Base-by-base conservation (phyloP, 2,888 invertebrate species). In the Malthinus flaveolus region DNA sequence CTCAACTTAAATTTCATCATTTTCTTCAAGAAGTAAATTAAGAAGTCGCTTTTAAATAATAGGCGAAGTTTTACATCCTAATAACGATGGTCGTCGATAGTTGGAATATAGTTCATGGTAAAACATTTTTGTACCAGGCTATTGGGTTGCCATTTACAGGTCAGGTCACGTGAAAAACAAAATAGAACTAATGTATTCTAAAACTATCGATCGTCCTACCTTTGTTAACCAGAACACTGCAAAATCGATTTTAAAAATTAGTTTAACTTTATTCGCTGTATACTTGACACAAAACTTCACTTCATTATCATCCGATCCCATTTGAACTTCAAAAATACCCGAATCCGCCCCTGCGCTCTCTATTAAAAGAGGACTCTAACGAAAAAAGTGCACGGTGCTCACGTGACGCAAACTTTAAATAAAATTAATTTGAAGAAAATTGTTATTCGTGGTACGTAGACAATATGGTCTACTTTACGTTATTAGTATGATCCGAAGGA, bases 401-500 rank as follows among this genome's bases (percentile, higher is more conserved):
- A n/a, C n/a, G 23, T 23, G 2, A 23, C 2, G 23, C 5, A 5
- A 23, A 23, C 23, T 23, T 23, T 23, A 23, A 23, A 3, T 23
- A 2, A 23, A n/a, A 23, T 23, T 23, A 23, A 23, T 23, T 23
- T 23, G 23, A 23, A 23, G 23, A 23, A 23, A 23, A 23, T 23
- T 23, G 23, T 23, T 23, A 5, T 23, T 23, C 5, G 5, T 23
- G 2, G 53, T 60, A 61, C 47, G 49, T 51, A 48, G 59, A 61
- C 62, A 57, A 52, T 63, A 64, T 53, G 56, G 35, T 49, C 62
- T 56, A 59, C 61, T 23, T 23, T 23, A 60, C 60, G 39, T 53
- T 39, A 46, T 62, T 60, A 70, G 61, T 60, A 74, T 73, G 73
- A 72, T 73, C 61, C 69, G 70, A 52, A 71, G 73, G 56, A 72